Percentiles rank a stretch among this genome's conserved stretches.
Evolutionary conservation across 2,797 vertebrate species (phyloP).

Genomic region (Echiichthys vipera): DNA sequence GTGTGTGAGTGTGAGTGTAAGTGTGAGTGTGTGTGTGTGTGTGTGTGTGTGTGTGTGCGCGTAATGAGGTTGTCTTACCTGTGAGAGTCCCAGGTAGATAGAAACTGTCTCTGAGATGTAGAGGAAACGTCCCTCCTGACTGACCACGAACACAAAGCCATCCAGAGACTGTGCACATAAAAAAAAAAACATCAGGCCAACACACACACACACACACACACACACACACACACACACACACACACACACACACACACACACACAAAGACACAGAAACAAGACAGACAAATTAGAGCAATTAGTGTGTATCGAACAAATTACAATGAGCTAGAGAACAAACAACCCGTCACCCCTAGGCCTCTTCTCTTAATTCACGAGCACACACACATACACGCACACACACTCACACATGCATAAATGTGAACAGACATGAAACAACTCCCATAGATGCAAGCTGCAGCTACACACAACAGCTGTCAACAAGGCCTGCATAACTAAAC

Average conservation of each 20-base stretch:
- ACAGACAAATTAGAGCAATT: conserved; percentile 85
- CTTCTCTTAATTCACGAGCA: conserved; percentile 61
- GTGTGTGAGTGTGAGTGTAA: too few relatives aligned
- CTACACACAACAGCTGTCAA: conserved; percentile 67
- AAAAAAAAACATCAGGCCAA: conserved; percentile 24
- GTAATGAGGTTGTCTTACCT: conserved; percentile 83
- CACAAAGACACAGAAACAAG: conserved; percentile 76
- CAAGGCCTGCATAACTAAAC: conserved; percentile 60
- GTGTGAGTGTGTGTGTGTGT: conserved; percentile 14
- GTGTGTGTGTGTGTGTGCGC: conserved; percentile 18
- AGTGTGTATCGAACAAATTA: conserved; percentile 83
- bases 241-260: conserved; percentile 42
- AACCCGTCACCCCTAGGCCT: conserved; percentile 75
- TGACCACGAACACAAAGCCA: conserved; percentile 93
- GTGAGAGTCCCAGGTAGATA: conserved; percentile 94
- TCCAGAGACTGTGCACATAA: conserved; percentile 88
- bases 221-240: conserved; percentile 29
- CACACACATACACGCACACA: conserved; percentile 13
- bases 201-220: conserved; percentile 27
- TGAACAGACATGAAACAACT: conserved; percentile 60
- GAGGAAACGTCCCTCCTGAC: conserved; percentile 92
- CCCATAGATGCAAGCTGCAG: conserved; percentile 49
- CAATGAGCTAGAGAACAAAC: conserved; percentile 80
- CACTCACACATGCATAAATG: conserved; percentile 24
- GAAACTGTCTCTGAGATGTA: conserved; percentile 96